phyloP scores from a whole-genome alignment of 2,797 vertebrate species.

The Rhinophrynus dorsalis region DNA sequence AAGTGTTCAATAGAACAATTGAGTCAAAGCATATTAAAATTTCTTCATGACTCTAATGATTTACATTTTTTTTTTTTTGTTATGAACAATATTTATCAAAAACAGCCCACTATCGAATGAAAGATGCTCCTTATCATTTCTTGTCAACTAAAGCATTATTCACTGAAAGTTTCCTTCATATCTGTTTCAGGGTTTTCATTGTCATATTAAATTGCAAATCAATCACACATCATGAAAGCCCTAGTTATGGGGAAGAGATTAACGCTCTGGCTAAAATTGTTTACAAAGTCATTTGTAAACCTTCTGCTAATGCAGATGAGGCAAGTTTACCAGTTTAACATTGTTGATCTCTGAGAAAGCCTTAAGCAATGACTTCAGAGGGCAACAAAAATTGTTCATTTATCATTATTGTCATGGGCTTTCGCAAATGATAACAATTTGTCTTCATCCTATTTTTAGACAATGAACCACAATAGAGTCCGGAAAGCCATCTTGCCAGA shows the following conservation, averaged over 20 bases:
- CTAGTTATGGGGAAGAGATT: slow-evolving; percentile 81
- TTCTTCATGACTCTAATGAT: slow-evolving; percentile 83
- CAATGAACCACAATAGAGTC: slow-evolving; percentile 96
- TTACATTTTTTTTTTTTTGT: slow-evolving; percentile 75
- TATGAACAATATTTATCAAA: slow-evolving; percentile 91
- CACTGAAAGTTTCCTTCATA: slow-evolving; percentile 88
- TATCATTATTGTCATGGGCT: slow-evolving; percentile 99
- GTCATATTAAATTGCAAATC: slow-evolving; percentile 96
- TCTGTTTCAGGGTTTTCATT: slow-evolving; percentile 85
- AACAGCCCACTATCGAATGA: slow-evolving; percentile 84
- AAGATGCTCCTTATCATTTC: slow-evolving; percentile 91
- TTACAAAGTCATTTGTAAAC: slow-evolving; percentile 87
- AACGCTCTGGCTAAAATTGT: slow-evolving; percentile 85
- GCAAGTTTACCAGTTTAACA: slow-evolving; percentile 87
- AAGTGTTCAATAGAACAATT: slow-evolving; percentile 58
- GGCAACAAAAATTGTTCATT: slow-evolving; percentile 98
- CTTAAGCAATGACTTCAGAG: slow-evolving; percentile 99
- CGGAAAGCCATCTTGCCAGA: slow-evolving; percentile 96
- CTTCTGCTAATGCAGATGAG: slow-evolving; percentile 86
- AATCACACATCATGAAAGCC: slow-evolving; percentile 86
- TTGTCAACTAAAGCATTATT: slow-evolving; percentile 89
- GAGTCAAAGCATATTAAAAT: slow-evolving; percentile 75
- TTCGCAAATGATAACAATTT: slow-evolving; percentile 99
- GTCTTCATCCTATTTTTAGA: slow-evolving; percentile 99
- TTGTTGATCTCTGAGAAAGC: slow-evolving; percentile 90